These are phyloP conservation scores for Spea hammondii DNA, from an alignment of 2,797 vertebrate species.

Conservation along the genomic window DNA sequence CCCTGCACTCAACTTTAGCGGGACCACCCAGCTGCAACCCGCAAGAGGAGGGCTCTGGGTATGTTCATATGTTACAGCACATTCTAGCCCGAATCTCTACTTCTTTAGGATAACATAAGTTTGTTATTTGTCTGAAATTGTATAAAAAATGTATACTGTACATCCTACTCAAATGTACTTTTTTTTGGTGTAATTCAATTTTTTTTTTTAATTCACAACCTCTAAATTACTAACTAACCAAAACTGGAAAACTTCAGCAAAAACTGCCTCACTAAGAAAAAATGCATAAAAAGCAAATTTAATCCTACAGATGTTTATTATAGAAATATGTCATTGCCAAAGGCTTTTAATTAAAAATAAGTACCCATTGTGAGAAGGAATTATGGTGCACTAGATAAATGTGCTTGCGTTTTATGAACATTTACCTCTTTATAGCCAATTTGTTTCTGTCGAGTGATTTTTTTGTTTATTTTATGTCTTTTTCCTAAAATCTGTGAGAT, in stretches of 20 bases:
- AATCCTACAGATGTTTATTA: conserved; percentile 43
- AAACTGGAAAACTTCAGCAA: neutral
- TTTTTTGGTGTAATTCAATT: no score
- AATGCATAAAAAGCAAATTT: conserved; percentile 21
- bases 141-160: no score
- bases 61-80: no score
- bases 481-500: neutral
- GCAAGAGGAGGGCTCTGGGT: no score
- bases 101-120: no score
- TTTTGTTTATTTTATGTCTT: conserved; percentile 19
- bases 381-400: conserved; percentile 5
- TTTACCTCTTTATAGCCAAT: conserved; percentile 14
- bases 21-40: no score
- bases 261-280: conserved; percentile 21
- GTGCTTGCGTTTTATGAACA: conserved; percentile 9
- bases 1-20: no score
- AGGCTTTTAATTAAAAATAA: conserved; percentile 48
- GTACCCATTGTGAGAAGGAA: conserved; percentile 14
- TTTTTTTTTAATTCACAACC: no score
- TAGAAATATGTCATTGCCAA: conserved; percentile 30
- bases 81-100: no score
- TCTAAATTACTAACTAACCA: neutral
- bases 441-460: conserved; percentile 10
- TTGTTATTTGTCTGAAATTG: no score
- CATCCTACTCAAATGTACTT: no score